Evolutionary conservation across 2,888 invertebrate genomes (phyloP).

Genomic region (Serrognathus titanus): DNA sequence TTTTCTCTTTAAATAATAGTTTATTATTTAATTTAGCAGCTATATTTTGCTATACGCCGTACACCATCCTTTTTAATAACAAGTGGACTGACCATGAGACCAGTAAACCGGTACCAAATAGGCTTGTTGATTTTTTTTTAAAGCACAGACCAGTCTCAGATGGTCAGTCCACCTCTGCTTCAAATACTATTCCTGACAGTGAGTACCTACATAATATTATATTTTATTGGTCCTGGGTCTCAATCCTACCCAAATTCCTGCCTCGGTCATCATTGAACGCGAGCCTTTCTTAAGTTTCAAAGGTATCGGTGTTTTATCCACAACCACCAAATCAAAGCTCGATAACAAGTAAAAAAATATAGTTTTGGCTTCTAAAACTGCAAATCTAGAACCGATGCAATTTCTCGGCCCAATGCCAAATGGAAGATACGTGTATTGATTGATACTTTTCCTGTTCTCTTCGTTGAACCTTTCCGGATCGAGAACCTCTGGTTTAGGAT

Average conservation of each 20-base stretch:
- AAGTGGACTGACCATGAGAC: no score
- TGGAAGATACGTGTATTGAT: conserved; percentile 44
- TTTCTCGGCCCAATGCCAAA: conserved; percentile 56
- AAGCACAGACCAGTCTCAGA: no score
- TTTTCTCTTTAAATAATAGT: no score
- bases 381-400: conserved; percentile 55
- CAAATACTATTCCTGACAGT: not conserved
- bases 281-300: not conserved
- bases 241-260: conserved; percentile 2
- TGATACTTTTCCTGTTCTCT: conserved; percentile 53
- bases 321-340: conserved; percentile 31
- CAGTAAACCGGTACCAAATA: no score
- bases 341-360: conserved; percentile 32
- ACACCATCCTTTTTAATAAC: no score
- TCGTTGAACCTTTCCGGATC: conserved; percentile 48
- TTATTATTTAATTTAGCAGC: no score
- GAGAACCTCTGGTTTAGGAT: conserved; percentile 35
- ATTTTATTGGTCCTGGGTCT: not conserved
- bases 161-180: not conserved
- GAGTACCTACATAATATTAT: not conserved
- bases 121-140: no score
- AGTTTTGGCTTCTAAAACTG: conserved; percentile 34
- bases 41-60: no score
- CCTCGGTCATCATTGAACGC: not conserved
- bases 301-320: conserved; percentile 26